Base-by-base conservation (phyloP, 2,113 vertebrate genomes). In the Gallinago media region DNA sequence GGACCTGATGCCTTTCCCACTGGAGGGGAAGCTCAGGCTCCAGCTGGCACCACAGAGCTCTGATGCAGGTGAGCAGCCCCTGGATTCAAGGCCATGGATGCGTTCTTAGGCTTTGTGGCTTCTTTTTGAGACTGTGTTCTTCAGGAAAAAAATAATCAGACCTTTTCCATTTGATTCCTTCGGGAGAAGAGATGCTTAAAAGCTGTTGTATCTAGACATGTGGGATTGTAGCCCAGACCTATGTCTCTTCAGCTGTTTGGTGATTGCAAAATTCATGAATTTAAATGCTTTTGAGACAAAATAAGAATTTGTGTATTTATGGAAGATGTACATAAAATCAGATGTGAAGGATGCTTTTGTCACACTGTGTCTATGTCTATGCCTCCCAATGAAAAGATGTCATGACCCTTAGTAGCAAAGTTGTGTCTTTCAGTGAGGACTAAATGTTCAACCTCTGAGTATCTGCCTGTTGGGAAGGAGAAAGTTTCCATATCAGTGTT, bases 1-100 rank as follows among this genome's bases (percentile, higher is more conserved):
- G 52, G 88, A 97, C 55, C 92, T 96, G 66, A 96, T 93, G 84
- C 62, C 78, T 58, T 89, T 94, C 23, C 68, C 34, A 14, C 78
- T 96, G 62, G 87, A 96, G 49, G 42, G 93, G 68, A 96, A 58
- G 50, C 40, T 96, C 25, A 71, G 62, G 58, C 50, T 82, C 40
- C 70, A 78, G 76, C 25, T 92, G 52, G 44, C 23, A 9, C 62
- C 63, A 29, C 70, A 89, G n/a, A 96, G 66, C 36, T 27, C 63
- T 63, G 59, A 91, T 25, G 52, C 6, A 5, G 47, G 70, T 59
- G 75, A 96, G 59, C 67, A 93, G 42, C 38, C 63, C 54, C n/a
- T 77, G 71, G 76, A 91, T 85, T 93, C 50, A 76, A 63, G 56
- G 75, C 40, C 27, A 31, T 15, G 32, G 29, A 82, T 72, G 26